A percentile compares a stretch with the other conserved stretches of the same genome.
phyloP scores from a whole-genome alignment of 2,797 vertebrate genomes.

The Sphenodon punctatus region DNA sequence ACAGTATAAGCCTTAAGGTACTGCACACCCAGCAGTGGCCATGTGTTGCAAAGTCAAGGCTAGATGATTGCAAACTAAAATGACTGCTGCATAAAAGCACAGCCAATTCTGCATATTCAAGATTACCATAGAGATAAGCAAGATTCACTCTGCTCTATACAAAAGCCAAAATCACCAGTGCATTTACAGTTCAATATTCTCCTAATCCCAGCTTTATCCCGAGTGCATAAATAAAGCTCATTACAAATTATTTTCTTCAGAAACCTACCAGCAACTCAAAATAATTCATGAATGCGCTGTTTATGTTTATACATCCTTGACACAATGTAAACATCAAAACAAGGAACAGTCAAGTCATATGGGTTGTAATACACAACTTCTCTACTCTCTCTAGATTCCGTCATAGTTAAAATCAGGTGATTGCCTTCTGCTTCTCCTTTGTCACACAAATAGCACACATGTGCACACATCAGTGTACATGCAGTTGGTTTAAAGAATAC shows the following conservation, averaged over 20 bases:
- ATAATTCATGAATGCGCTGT: conserved; percentile 60
- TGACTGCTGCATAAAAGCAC: conserved; percentile 45
- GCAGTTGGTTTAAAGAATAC: no score
- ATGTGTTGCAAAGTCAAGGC: conserved; percentile 1
- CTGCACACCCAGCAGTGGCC: background rate
- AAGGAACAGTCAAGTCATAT: conserved; percentile 46
- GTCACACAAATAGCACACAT: background rate
- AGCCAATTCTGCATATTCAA: conserved; percentile 63
- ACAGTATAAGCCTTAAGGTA: background rate
- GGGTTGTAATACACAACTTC: conserved; percentile 42
- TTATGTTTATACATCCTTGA: conserved; percentile 63
- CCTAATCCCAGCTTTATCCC: conserved; percentile 65
- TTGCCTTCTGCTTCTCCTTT: background rate
- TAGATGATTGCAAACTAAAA: conserved; percentile 48
- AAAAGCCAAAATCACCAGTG: conserved; percentile 67
- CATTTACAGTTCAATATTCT: conserved; percentile 67
- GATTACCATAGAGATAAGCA: conserved; percentile 57
- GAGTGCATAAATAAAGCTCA: conserved; percentile 64
- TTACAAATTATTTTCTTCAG: conserved; percentile 61
- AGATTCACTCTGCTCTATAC: conserved; percentile 45
- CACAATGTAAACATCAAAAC: conserved; percentile 64
- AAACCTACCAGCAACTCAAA: conserved; percentile 62
- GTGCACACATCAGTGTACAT: no score
- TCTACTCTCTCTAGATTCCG: conserved; percentile 5
- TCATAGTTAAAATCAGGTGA: conserved; percentile 14